These are phyloP conservation scores for Pristiophorus japonicus DNA, from an alignment of 2,113 vertebrate species.

Conservation along the genomic window DNA sequence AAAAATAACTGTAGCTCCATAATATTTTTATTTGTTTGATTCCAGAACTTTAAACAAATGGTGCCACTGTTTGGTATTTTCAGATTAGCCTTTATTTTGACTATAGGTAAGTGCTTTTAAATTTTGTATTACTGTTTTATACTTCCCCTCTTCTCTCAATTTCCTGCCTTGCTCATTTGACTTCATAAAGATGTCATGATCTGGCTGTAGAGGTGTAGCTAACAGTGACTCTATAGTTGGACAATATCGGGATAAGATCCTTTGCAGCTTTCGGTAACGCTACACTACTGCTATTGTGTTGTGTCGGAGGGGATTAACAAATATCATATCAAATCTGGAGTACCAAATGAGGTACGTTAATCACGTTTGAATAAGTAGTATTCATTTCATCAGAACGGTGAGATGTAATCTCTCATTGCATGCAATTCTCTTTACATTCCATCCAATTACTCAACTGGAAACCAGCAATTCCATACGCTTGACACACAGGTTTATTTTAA, in stretches of 20 bases:
- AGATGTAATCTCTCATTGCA: background rate
- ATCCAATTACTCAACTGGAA: background rate
- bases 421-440: background rate
- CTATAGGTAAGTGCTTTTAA: conserved; percentile 63
- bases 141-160: background rate
- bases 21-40: conserved; percentile 39
- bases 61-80: conserved; percentile 69
- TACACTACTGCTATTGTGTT: background rate
- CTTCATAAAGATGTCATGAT: background rate
- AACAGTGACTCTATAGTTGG: background rate
- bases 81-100: conserved; percentile 63
- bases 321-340: background rate
- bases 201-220: background rate
- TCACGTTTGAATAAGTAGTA: background rate
- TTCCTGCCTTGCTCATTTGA: background rate
- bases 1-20: background rate
- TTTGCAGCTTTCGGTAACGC: background rate
- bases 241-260: background rate
- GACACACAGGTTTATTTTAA: background rate
- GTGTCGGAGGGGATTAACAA: background rate
- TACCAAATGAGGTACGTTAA: background rate
- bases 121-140: background rate
- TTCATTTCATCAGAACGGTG: background rate
- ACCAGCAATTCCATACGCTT: background rate
- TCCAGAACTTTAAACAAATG: conserved; percentile 83